Conservation (phyloP, 2,797 vertebrate genomes). For the Coluber constrictor region DNA sequence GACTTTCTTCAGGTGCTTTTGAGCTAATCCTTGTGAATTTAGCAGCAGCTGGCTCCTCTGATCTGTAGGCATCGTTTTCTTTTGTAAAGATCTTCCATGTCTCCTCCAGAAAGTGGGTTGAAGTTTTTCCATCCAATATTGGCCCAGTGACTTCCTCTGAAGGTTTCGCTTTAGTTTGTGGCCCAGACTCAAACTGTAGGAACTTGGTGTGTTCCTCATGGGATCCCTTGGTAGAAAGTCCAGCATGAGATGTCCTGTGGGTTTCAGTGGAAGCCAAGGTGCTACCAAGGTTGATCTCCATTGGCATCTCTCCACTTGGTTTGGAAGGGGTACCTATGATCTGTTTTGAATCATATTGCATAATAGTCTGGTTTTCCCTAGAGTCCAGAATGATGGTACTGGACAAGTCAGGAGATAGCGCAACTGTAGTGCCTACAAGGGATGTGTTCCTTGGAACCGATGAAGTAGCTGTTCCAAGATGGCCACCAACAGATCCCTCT, state of each 20-base stretch:
- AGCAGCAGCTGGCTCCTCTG: not conserved
- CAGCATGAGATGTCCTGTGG: not conserved
- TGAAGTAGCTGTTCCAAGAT: not conserved
- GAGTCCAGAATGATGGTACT: not conserved
- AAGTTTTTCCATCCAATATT: not conserved
- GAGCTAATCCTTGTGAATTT: not conserved
- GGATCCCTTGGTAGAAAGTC: not conserved
- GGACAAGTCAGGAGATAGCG: not conserved
- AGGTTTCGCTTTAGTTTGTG: rapidly evolving
- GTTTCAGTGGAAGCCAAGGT: not conserved
- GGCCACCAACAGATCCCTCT: not conserved
- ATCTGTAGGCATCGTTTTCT: not conserved
- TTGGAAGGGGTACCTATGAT: not conserved
- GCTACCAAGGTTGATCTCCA: too few relatives aligned
- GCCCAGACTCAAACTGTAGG: not conserved
- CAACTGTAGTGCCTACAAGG: not conserved
- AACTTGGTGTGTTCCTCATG: not conserved
- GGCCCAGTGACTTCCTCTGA: not conserved
- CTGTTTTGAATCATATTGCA: not conserved
- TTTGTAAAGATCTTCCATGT: not conserved
- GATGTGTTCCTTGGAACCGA: not conserved
- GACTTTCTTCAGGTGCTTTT: too few relatives aligned
- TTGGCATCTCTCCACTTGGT: not conserved
- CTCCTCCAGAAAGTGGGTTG: not conserved
- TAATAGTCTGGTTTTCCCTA: not conserved